A percentile compares a stretch with the other conserved stretches of the same genome.
Conservation (phyloP, 2,888 invertebrate species). For the Osedax fenrisi region DNA sequence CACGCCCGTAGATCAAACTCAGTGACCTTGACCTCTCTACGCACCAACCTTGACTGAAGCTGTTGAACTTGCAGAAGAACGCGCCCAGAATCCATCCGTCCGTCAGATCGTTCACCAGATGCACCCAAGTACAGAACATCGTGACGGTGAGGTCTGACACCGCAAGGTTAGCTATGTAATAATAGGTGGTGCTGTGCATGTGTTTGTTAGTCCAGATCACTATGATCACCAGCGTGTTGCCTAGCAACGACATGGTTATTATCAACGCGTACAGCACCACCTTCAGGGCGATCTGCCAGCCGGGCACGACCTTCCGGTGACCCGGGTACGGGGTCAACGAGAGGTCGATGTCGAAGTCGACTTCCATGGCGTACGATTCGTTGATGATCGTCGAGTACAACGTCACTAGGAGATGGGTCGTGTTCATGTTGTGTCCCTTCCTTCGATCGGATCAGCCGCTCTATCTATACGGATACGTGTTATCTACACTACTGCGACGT, state of each 20-base stretch:
- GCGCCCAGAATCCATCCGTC: conserved; percentile 66
- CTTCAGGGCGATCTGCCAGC: conserved; percentile 23
- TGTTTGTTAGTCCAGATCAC: conserved; percentile 27
- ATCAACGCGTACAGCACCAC: conserved; percentile 22
- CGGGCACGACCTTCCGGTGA: conserved; percentile 16
- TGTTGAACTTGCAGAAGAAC: conserved; percentile 67
- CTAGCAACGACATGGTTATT: conserved; percentile 21
- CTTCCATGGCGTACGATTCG: too few species aligned
- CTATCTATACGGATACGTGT: too few species aligned
- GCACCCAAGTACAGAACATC: conserved; percentile 62
- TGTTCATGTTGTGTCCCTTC: too few species aligned
- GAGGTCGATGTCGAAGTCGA: too few species aligned
- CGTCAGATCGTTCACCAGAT: conserved; percentile 63
- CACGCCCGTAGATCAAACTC: too few species aligned
- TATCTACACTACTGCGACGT: too few species aligned
- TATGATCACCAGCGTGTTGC: conserved; percentile 24
- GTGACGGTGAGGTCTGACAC: conserved; percentile 28
- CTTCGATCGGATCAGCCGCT: too few species aligned
- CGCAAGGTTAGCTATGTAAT: conserved; percentile 30
- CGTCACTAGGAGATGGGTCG: too few species aligned
- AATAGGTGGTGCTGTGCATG: conserved; percentile 28
- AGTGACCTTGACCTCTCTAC: too few species aligned
- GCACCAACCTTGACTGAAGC: conserved; percentile 61
- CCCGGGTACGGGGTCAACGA: too few species aligned
- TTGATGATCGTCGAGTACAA: too few species aligned